phyloP scores from a whole-genome alignment of 2,888 invertebrate genomes.

The Leptopilina myrica region DNA sequence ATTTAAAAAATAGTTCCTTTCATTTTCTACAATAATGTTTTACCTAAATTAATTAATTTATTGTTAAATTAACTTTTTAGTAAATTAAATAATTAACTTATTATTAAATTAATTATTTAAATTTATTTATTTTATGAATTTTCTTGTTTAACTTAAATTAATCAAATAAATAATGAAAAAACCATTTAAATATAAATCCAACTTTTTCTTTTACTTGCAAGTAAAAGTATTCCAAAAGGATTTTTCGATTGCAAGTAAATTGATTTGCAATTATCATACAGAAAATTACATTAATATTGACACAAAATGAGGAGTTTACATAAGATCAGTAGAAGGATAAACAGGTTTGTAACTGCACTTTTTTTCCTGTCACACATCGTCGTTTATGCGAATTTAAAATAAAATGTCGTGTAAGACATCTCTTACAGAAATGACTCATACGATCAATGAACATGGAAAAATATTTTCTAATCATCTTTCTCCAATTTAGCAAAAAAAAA shows the following conservation, averaged over 20 bases:
- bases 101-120: too few species aligned
- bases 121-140: too few species aligned
- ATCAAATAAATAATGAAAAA: too few species aligned
- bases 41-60: too few species aligned
- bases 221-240: neutral
- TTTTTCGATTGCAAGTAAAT: neutral
- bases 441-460: too few species aligned
- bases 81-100: too few species aligned
- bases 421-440: neutral
- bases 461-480: too few species aligned
- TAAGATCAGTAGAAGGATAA: conserved; percentile 27
- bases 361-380: conserved; percentile 34
- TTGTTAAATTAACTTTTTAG: too few species aligned
- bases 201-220: neutral
- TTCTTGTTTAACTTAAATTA: too few species aligned
- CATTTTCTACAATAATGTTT: too few species aligned
- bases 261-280: conserved; percentile 18
- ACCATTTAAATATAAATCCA: too few species aligned
- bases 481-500: too few species aligned
- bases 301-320: conserved; percentile 10
- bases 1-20: neutral
- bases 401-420: neutral
- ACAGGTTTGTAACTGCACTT: conserved; percentile 34
- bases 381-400: neutral
- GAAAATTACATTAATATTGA: conserved; percentile 2